Percentiles rank a stretch among this genome's conserved stretches.
Evolutionary conservation across 2,888 invertebrate genomes (phyloP).

Genomic region (Sericinus montela): DNA sequence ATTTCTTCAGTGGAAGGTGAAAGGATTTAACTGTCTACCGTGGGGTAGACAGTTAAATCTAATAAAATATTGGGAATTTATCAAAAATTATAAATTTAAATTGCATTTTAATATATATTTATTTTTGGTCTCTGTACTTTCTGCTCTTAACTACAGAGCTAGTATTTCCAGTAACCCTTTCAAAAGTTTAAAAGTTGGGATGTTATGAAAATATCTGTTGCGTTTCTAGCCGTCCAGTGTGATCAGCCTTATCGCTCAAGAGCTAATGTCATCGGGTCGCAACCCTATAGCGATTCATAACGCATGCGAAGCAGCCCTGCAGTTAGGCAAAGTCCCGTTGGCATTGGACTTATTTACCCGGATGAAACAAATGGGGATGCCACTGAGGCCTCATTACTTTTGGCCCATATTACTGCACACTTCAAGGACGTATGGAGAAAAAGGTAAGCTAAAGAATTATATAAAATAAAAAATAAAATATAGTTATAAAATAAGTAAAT

Average conservation of each 20-base stretch:
- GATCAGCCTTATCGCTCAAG: conserved; percentile 61
- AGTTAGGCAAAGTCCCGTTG: conserved; percentile 56
- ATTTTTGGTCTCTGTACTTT: too few relatives aligned
- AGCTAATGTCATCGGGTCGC: conserved; percentile 62
- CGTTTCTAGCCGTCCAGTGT: conserved; percentile 62
- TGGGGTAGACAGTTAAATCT: too few relatives aligned
- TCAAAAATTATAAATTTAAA: too few relatives aligned
- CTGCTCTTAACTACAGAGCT: too few relatives aligned
- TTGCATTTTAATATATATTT: too few relatives aligned
- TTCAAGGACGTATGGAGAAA: conserved; percentile 73
- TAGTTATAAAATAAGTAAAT: too few relatives aligned
- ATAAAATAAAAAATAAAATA: too few relatives aligned
- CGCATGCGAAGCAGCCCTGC: conserved; percentile 76
- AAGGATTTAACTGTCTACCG: too few relatives aligned
- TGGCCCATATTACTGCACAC: conserved; percentile 81
- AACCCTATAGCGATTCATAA: conserved; percentile 73
- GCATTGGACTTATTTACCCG: conserved; percentile 63
- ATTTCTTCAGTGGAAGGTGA: too few relatives aligned
- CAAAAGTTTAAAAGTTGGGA: too few relatives aligned
- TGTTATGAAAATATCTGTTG: background rate
- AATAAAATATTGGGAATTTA: too few relatives aligned
- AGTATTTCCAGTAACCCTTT: too few relatives aligned
- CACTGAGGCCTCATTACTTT: conserved; percentile 81
- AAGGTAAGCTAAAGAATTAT: conserved; percentile 41
- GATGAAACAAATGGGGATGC: conserved; percentile 59